Evolutionary conservation across 2,113 vertebrate species (phyloP).

Genomic region (Bungarus multicinctus): DNA sequence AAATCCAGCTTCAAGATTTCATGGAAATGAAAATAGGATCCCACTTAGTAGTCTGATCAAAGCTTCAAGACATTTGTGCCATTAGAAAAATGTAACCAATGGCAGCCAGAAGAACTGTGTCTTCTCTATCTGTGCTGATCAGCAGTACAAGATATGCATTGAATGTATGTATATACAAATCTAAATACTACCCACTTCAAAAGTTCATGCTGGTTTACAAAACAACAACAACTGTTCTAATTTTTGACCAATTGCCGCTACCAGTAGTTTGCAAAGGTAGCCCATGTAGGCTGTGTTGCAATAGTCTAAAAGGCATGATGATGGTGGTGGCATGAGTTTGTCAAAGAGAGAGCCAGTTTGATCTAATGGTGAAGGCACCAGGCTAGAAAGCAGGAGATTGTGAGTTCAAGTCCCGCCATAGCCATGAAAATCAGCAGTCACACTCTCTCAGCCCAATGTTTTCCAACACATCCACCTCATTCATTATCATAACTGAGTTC

Average conservation of each 20-base stretch:
- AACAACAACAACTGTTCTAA: background rate
- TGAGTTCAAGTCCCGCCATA: too few species aligned
- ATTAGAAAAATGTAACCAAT: background rate
- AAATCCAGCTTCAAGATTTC: background rate
- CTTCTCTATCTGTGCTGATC: background rate
- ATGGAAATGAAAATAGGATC: background rate
- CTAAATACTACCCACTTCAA: background rate
- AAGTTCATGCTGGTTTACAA: background rate
- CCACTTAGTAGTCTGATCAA: background rate
- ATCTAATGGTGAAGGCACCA: too few species aligned
- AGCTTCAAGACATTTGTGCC: background rate
- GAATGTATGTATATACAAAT: background rate
- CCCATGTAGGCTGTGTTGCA: background rate
- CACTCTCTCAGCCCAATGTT: too few species aligned
- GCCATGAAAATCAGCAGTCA: too few species aligned
- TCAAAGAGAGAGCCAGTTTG: too few species aligned
- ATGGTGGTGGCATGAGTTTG: background rate
- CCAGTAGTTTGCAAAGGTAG: background rate
- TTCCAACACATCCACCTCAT: background rate
- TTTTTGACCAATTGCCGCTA: background rate
- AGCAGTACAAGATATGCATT: background rate
- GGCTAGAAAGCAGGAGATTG: too few species aligned
- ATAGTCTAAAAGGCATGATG: background rate
- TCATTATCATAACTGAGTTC: background rate
- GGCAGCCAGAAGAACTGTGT: background rate